Base-by-base conservation (phyloP, 2,797 vertebrate genomes). In the Arnoldichthys spilopterus region DNA sequence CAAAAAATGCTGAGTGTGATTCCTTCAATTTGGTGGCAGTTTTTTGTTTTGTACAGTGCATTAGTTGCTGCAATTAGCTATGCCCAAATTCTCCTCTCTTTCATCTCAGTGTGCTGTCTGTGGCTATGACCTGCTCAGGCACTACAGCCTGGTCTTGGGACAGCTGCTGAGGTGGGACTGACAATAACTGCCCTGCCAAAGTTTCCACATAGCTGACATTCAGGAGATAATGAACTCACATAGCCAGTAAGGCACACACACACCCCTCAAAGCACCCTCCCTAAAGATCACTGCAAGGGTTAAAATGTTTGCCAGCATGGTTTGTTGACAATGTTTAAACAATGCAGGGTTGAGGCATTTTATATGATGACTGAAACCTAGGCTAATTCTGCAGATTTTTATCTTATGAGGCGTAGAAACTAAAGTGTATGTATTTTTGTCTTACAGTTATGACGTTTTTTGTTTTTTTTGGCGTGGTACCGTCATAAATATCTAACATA, bases 121-220 rank as follows among this genome's bases (percentile, higher is more conserved):
- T 51, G 62, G 40, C 66, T 24, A 15, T 26, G 22, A n/a, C 51
- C n/a, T 26, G 51, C 30, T 43, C 15, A 24, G 30, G 26, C 24
- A 70, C 61, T 77, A 58, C 3, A 51, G 64, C 24, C 63, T 47
- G 37, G 76, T 45, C 4, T 32, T 63, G 53, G 62, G 78, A 80
- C 85, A 86, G 85, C 83, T 83, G 83, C 62, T 58, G 75, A 81
- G 63, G 78, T 79, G 81, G 49, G 56, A 80, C 69, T 88, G 87
- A 87, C 85, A 77, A 84, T 53, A 61, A 70, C 83, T 77, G 82
- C 49, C 84, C 53, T 80, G 84, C 82, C 83, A 86, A 85, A 90
- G 89, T 89, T 64, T 87, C 89, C 82, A 82, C 91, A 93, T 92
- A 81, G 87, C 87, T 93, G 89, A 86, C 91, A 92, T 93, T 93